Evolutionary conservation across 2,888 invertebrate species (phyloP), one percentile per base, ranked within the genome.

Genomic region (Lordiphosa fenestrarum): DNA sequence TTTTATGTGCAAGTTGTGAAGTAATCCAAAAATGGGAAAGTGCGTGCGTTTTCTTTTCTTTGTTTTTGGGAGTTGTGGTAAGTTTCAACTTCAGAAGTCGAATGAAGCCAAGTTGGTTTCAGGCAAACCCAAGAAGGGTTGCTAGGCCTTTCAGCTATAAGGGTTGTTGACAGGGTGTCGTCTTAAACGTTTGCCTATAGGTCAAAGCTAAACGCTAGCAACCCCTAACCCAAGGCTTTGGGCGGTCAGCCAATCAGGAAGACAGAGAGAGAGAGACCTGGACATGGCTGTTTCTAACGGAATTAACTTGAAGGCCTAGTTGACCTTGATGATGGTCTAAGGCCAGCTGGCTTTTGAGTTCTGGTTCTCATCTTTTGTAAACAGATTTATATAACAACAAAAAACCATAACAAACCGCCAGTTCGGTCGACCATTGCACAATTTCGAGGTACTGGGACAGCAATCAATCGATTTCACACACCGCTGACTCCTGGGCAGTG

Each of bases 61-160:
- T 37, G 30, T 48, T 30, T 47, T 33, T 25, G 42, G 12, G 42
- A 50, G 69, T 52, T 72, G 78, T 74, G 69, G 57, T 57, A 73
- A 69, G 74, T 85, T 84, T 86, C 88, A 86, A 88, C 87, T 87
- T 77, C 69, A 71, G 71, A 76, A 88, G 88, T 84, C 85, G 86
- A 87, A 88, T 87, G 84, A 82, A 50, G 47, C 61, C 52, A 12
- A n/a, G 36, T 59, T 42, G 42, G 47, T 19, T 13, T 41, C 36
- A 44, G 30, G 53, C 30, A 44, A 23, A 4, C 38, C 66, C 53
- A 74, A 48, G 78, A 81, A 84, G 73, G 47, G 25, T 64, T 40
- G 30, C 3, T 10, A 3, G 30, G 30, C 3, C 30, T 50, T 21
- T 5, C 35, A 15, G 7, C 33, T 3, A 36, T 30, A 47, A 36